These are phyloP conservation scores for Cephonodes hylas DNA, from an alignment of 2,888 invertebrate species.

Conservation along the genomic window DNA sequence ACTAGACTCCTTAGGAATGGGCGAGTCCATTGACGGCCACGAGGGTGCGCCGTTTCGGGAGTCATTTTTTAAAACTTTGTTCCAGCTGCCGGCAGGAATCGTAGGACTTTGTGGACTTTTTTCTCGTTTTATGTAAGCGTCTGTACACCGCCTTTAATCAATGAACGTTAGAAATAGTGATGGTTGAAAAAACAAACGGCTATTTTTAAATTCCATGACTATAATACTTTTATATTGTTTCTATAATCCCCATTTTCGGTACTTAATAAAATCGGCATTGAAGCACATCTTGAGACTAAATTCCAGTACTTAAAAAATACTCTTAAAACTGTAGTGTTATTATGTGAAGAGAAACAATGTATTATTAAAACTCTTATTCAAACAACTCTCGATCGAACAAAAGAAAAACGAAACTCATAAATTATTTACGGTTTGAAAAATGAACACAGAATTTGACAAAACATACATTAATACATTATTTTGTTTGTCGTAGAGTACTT, in stretches of 20 bases:
- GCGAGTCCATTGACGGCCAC: slow-evolving; percentile 61
- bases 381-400: no score
- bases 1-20: slow-evolving; percentile 54
- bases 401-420: background rate
- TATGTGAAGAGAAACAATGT: no score
- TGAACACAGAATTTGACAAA: background rate
- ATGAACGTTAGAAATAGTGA: background rate
- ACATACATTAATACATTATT: background rate
- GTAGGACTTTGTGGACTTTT: slow-evolving; percentile 13
- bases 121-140: slow-evolving; percentile 22
- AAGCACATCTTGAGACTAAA: no score
- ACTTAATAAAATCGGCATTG: no score
- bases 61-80: slow-evolving; percentile 56
- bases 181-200: no score
- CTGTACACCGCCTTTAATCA: no score
- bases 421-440: background rate
- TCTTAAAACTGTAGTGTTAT: no score
- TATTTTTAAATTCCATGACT: no score
- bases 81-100: slow-evolving; percentile 26
- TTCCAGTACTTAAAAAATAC: no score
- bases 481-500: background rate
- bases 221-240: no score
- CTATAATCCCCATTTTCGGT: no score
- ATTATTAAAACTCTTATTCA: no score
- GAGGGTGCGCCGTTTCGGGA: slow-evolving; percentile 60